These are phyloP conservation scores for Falco biarmicus DNA, from an alignment of 2,797 vertebrate species.

Conservation along the genomic window DNA sequence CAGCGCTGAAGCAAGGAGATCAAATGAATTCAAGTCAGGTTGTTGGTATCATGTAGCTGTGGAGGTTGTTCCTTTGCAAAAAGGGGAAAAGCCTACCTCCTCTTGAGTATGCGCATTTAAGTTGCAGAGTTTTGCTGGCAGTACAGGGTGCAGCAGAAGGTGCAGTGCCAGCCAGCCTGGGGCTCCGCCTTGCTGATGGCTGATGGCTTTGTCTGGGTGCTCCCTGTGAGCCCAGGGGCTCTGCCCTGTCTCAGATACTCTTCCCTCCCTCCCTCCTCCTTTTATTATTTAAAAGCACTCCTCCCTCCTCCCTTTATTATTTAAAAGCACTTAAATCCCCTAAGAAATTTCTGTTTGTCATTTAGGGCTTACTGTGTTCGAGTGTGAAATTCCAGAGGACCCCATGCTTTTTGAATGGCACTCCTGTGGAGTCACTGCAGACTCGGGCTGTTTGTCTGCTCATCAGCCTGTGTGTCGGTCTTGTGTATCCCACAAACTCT, in stretches of 20 bases:
- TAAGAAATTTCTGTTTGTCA: background rate
- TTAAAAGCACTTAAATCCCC: background rate
- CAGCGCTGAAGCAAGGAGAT: background rate
- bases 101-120: background rate
- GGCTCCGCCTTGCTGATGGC: rapidly evolving
- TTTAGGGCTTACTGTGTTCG: background rate
- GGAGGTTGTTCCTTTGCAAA: background rate
- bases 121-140: background rate
- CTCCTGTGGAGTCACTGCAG: background rate
- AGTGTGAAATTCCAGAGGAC: background rate
- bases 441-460: background rate
- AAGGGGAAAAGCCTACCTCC: background rate
- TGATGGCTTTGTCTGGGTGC: background rate
- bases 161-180: background rate
- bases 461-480: background rate
- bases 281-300: background rate
- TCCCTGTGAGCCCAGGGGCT: background rate
- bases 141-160: rapidly evolving
- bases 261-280: background rate
- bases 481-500: background rate
- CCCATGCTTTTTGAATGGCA: background rate
- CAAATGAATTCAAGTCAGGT: background rate
- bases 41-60: background rate
- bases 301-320: background rate
- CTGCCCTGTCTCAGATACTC: background rate